phyloP scores from a whole-genome alignment of 2,113 vertebrate genomes.

The Leucoraja erinaceus region DNA sequence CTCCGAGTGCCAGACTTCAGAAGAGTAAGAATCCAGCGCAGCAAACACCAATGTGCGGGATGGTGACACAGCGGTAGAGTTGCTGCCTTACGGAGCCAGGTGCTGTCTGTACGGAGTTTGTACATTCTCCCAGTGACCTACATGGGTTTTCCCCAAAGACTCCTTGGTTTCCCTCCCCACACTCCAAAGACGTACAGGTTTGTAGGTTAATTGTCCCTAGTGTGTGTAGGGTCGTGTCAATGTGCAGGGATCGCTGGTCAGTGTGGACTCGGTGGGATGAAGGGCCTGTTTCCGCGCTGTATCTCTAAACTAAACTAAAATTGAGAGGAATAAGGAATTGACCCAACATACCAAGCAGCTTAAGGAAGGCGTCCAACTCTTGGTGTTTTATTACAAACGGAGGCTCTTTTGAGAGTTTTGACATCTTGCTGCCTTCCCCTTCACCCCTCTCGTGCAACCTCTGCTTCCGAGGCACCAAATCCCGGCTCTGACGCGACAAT shows the following conservation, averaged over 20 bases:
- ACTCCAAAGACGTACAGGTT: too few species aligned
- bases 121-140: too few species aligned
- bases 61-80: too few species aligned
- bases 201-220: too few species aligned
- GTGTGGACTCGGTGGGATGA: too few species aligned
- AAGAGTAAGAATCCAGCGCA: not conserved
- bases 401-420: not conserved
- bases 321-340: not conserved
- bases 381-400: conserved; percentile 38
- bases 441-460: conserved; percentile 41
- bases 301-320: not conserved
- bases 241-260: too few species aligned
- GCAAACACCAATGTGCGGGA: not conserved
- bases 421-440: not conserved
- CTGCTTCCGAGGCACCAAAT: conserved; percentile 37
- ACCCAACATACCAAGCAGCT: conserved; percentile 49
- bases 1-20: not conserved
- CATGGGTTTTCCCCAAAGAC: too few species aligned
- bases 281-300: too few species aligned
- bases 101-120: too few species aligned
- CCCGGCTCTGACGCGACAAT: conserved; percentile 31
- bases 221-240: too few species aligned
- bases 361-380: conserved; percentile 48
- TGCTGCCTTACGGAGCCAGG: too few species aligned
- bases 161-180: too few species aligned